Evolutionary conservation across 2,113 vertebrate species (phyloP).

Genomic region (Panurus biarmicus): DNA sequence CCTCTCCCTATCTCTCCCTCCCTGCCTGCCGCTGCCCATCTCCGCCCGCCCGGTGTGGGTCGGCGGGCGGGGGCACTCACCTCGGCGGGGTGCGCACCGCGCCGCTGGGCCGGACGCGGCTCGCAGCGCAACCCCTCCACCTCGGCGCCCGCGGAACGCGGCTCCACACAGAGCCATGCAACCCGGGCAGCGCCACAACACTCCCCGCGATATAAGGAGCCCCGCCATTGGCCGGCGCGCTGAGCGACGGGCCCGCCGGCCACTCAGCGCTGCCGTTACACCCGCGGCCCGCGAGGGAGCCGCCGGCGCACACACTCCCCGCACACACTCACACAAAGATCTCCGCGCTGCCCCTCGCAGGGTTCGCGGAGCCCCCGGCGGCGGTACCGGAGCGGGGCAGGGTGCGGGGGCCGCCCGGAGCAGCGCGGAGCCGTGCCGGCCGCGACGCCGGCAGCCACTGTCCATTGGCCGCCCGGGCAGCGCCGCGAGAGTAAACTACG

Average conservation of each 20-base stretch:
- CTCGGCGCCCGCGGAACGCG: constrained; percentile 66
- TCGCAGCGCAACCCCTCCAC: constrained; percentile 28
- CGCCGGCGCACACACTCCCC: constrained; percentile 53
- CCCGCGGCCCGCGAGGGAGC: constrained; percentile 68
- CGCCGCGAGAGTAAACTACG: constrained; percentile 67
- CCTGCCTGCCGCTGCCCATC: not conserved
- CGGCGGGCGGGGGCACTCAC: constrained; percentile 66
- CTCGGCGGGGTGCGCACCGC: constrained; percentile 62
- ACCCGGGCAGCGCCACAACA: constrained; percentile 74
- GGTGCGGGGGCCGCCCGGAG: not conserved
- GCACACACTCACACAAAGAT: constrained; percentile 69
- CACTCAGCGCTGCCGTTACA: constrained; percentile 74
- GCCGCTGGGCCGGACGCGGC: constrained; percentile 64
- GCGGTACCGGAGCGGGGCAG: constrained; percentile 11
- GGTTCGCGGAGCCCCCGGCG: constrained; percentile 49
- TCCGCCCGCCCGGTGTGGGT: not conserved
- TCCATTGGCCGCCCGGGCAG: constrained; percentile 59
- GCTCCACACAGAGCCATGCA: constrained; percentile 82
- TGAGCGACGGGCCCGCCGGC: constrained; percentile 73
- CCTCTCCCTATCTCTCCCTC: not conserved
- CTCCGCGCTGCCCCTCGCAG: constrained; percentile 67
- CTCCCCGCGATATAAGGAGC: constrained; percentile 75
- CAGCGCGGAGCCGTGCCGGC: not conserved
- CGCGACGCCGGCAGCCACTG: constrained; percentile 32
- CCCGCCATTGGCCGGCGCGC: constrained; percentile 73